Conservation (phyloP, 1,140 invertebrate genomes). For the Maniola jurtina region DNA sequence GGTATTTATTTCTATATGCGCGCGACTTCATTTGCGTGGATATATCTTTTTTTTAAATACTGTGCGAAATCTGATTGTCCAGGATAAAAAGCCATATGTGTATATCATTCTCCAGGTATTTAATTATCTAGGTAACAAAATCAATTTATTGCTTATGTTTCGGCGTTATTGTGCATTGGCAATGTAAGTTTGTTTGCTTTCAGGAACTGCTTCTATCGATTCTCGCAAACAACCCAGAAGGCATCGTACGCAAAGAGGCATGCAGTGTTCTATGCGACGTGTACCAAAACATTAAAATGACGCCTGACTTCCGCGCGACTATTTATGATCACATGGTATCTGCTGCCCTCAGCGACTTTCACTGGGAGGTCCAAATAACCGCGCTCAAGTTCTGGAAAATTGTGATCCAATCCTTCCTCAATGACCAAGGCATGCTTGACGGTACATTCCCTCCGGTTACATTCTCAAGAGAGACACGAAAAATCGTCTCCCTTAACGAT, state of each 20-base stretch:
- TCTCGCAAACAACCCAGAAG: constrained; percentile 85
- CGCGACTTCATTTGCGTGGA: too few relatives aligned
- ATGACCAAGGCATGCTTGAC: constrained; percentile 89
- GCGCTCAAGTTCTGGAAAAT: constrained; percentile 85
- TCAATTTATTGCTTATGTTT: too few relatives aligned
- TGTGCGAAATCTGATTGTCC: too few relatives aligned
- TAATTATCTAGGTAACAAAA: too few relatives aligned
- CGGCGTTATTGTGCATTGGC: too few relatives aligned
- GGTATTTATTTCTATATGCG: constrained; percentile 75
- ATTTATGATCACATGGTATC: constrained; percentile 81
- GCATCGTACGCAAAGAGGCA: constrained; percentile 85
- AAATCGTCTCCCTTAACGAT: constrained; percentile 86
- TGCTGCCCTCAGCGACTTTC: constrained; percentile 84
- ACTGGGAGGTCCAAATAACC: constrained; percentile 88
- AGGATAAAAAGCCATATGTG: too few relatives aligned
- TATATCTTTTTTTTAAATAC: too few relatives aligned
- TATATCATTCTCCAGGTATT: too few relatives aligned
- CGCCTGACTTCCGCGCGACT: constrained; percentile 63
- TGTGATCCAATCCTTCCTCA: constrained; percentile 82
- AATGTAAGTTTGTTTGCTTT: constrained; percentile 35
- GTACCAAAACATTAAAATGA: constrained; percentile 82
- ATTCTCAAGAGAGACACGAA: constrained; percentile 87
- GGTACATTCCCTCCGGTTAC: constrained; percentile 86
- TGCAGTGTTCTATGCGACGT: constrained; percentile 82
- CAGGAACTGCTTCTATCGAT: constrained; percentile 82